Evolutionary conservation across 1,140 invertebrate genomes (phyloP).

Genomic region (Drosophila bocqueti): DNA sequence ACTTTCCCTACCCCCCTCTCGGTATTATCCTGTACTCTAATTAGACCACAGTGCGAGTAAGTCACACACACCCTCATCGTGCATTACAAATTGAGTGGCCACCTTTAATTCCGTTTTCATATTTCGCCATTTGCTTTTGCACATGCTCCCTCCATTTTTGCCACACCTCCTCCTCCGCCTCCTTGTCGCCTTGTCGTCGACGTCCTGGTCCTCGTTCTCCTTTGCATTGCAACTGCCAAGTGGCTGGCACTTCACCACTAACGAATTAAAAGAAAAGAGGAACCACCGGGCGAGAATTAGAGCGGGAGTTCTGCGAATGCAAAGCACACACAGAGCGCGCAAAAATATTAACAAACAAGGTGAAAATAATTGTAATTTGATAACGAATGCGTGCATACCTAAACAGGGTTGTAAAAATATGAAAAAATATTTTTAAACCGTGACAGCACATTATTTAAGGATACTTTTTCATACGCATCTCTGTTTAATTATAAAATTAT

Average conservation of each 20-base stretch:
- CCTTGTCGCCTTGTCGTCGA: not conserved
- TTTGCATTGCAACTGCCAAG: slow-evolving; percentile 66
- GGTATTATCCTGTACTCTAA: slow-evolving; percentile 51
- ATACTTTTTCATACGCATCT: too few species aligned
- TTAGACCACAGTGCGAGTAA: slow-evolving; percentile 40
- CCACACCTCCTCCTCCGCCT: not conserved
- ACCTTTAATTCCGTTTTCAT: slow-evolving; percentile 51
- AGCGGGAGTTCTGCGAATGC: slow-evolving; percentile 42
- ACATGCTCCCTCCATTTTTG: slow-evolving; percentile 22
- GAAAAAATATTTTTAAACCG: not conserved
- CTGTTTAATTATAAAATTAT: too few species aligned
- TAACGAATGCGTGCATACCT: slow-evolving; percentile 18
- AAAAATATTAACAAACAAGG: slow-evolving; percentile 37
- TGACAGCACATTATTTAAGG: not conserved
- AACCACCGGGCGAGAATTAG: slow-evolving; percentile 16
- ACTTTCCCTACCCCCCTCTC: not conserved
- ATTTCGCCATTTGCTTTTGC: slow-evolving; percentile 22
- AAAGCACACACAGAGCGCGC: slow-evolving; percentile 29
- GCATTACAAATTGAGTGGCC: slow-evolving; percentile 64
- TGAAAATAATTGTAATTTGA: not conserved
- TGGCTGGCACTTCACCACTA: slow-evolving; percentile 60
- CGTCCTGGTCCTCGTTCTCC: not conserved
- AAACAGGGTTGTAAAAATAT: not conserved
- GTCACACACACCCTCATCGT: slow-evolving; percentile 37
- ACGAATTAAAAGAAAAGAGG: slow-evolving; percentile 59